Evolutionary conservation across 2,888 invertebrate genomes (phyloP).

Genomic region (Sphaerophoria rueppellii): DNA sequence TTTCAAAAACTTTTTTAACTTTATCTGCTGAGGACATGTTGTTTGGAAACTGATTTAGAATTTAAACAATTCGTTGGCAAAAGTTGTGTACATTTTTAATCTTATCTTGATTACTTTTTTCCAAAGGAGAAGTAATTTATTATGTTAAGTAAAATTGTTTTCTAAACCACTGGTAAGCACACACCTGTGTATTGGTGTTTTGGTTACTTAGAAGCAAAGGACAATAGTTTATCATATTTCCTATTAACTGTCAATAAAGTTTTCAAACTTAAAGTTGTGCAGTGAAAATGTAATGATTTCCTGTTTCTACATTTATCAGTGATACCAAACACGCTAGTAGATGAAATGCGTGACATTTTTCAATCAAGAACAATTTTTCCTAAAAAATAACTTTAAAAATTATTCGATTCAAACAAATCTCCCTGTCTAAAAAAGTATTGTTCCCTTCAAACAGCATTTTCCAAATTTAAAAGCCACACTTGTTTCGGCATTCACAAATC

Average conservation of each 20-base stretch:
- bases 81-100: conserved; percentile 48
- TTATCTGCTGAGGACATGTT: conserved; percentile 45
- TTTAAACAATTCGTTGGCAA: conserved; percentile 40
- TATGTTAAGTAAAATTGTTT: conserved; percentile 16
- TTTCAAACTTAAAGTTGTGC: no score
- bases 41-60: conserved; percentile 50
- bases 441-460: background rate
- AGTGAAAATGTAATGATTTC: no score
- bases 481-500: background rate
- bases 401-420: no score
- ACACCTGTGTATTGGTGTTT: no score
- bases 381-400: no score
- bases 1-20: conserved; percentile 43
- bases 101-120: conserved; percentile 48
- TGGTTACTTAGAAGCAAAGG: no score
- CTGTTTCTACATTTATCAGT: no score
- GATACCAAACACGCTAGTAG: no score
- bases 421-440: background rate
- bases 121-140: background rate
- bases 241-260: no score
- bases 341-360: no score
- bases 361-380: no score
- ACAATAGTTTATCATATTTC: no score
- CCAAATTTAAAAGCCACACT: conserved; percentile 5
- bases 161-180: background rate